Conservation (phyloP, 2,888 invertebrate genomes). For the Acronicta psi region DNA sequence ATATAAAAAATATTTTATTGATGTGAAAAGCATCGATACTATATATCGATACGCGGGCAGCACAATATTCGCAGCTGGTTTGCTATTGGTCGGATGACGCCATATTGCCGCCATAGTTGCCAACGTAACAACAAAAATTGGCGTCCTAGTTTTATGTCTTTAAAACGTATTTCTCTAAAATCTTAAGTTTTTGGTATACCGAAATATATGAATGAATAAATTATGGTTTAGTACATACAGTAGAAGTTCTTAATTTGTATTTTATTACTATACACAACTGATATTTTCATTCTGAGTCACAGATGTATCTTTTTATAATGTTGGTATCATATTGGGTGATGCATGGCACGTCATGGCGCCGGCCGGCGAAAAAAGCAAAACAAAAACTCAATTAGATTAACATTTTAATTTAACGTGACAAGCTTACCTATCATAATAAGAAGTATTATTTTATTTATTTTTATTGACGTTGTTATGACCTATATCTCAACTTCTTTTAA, state of each 20-base stretch:
- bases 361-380: constrained; percentile 53
- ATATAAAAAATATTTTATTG: no score
- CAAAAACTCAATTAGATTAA: constrained; percentile 21
- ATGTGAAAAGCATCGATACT: constrained; percentile 47
- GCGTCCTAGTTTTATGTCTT: constrained; percentile 54
- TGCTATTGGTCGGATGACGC: constrained; percentile 73
- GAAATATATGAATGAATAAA: constrained; percentile 5
- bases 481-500: no score
- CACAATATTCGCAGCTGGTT: constrained; percentile 50
- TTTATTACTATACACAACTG: background rate
- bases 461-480: background rate
- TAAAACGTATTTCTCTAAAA: constrained; percentile 15
- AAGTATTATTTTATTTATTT: background rate
- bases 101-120: constrained; percentile 62
- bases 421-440: background rate
- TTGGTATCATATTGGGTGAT: constrained; percentile 61
- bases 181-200: constrained; percentile 3
- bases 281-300: constrained; percentile 51
- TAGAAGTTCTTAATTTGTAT: constrained; percentile 3
- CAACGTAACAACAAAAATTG: constrained; percentile 64
- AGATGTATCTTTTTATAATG: constrained; percentile 66
- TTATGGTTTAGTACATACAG: constrained; percentile 21
- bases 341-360: constrained; percentile 42
- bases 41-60: constrained; percentile 58
- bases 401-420: constrained; percentile 3